Percentiles rank a stretch among this genome's conserved stretches.
phyloP scores from a whole-genome alignment of 2,888 invertebrate genomes.

The Gastrophysa polygoni region DNA sequence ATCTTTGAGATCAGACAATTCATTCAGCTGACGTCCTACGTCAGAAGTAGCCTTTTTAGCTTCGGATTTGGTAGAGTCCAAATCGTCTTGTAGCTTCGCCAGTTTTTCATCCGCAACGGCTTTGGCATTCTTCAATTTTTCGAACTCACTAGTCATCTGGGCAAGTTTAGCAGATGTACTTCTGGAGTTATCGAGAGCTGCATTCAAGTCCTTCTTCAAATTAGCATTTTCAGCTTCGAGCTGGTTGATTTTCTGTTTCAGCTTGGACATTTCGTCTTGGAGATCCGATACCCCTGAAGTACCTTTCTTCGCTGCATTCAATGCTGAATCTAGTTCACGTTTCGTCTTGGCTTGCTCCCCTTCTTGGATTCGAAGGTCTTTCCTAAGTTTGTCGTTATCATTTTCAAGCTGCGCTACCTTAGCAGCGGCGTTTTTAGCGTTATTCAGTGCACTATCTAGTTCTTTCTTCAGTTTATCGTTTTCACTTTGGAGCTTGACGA shows the following conservation, averaged over 20 bases:
- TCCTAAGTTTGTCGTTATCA: constrained; percentile 36
- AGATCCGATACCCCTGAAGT: constrained; percentile 28
- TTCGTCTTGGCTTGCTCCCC: constrained; percentile 36
- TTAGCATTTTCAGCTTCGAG: constrained; percentile 36
- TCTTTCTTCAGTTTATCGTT: constrained; percentile 38
- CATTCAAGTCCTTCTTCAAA: constrained; percentile 31
- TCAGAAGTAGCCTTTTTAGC: constrained; percentile 17
- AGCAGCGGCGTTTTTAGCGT: constrained; percentile 31
- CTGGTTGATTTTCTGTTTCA: constrained; percentile 29
- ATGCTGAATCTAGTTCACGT: constrained; percentile 37
- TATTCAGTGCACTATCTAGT: constrained; percentile 28
- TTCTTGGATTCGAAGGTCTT: constrained; percentile 35
- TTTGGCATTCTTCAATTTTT: constrained; percentile 28
- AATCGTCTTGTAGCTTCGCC: constrained; percentile 24
- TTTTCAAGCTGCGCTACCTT: constrained; percentile 37
- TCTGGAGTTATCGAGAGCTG: constrained; percentile 19
- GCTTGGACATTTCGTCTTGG: constrained; percentile 36
- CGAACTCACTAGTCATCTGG: constrained; percentile 23
- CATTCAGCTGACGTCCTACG: constrained; percentile 17
- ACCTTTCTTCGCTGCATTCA: constrained; percentile 34
- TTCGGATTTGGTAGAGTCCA: constrained; percentile 21
- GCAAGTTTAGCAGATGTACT: neutral
- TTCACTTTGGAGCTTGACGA: constrained; percentile 33
- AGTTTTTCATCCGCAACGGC: constrained; percentile 27
- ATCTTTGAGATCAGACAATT: constrained; percentile 24